phyloP scores from a whole-genome alignment of 2,888 invertebrate genomes.

The Pterostichus madidus region DNA sequence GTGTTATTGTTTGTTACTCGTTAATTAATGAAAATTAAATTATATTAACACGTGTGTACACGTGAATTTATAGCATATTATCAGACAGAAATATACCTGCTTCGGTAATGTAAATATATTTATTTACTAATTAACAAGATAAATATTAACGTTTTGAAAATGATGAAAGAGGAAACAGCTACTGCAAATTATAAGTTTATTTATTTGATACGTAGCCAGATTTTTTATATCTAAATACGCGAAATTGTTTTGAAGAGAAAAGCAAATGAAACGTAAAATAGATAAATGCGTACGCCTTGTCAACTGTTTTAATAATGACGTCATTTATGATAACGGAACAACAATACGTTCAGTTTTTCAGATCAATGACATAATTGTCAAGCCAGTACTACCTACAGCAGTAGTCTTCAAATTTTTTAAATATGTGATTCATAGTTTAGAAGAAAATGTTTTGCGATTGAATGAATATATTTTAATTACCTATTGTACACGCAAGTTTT shows the following conservation, averaged over 20 bases:
- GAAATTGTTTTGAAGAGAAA: not conserved
- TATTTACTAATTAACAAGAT: not conserved
- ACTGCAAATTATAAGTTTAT: constrained; percentile 6
- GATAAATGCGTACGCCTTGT: no score
- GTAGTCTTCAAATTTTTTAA: no score
- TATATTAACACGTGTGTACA: not conserved
- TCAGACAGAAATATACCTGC: not conserved
- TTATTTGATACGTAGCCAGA: constrained; percentile 8
- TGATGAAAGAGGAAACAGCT: not conserved
- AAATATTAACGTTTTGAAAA: not conserved
- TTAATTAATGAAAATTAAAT: not conserved
- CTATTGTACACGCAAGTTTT: no score
- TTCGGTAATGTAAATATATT: not conserved
- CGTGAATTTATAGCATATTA: not conserved
- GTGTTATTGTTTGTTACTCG: not conserved
- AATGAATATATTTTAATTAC: no score
- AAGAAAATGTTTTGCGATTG: no score
- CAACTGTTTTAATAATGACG: no score
- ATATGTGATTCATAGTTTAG: no score
- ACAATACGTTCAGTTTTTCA: no score
- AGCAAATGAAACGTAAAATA: not conserved
- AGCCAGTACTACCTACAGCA: no score
- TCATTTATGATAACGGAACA: no score
- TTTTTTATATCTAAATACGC: constrained; percentile 2
- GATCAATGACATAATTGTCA: no score